Percentiles rank a stretch among this genome's conserved stretches.
Conservation (phyloP, 2,888 invertebrate species). For the Chirona hameri region DNA sequence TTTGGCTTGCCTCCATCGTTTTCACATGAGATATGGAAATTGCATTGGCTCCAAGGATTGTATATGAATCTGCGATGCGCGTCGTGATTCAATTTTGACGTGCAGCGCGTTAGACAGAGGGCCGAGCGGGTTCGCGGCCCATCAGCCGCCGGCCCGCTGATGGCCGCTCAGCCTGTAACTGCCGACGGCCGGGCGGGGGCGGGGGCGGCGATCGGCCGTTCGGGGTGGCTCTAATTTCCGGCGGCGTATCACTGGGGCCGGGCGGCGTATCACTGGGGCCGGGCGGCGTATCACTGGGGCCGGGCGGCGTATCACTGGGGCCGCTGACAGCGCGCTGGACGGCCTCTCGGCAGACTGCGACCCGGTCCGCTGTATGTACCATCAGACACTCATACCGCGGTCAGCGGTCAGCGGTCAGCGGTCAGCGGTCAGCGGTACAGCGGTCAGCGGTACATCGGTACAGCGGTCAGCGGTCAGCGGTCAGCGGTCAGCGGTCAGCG, state of each 20-base stretch:
- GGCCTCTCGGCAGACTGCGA: too few species aligned
- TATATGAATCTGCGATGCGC: background rate
- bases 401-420: too few species aligned
- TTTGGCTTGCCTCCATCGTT: background rate
- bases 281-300: background rate
- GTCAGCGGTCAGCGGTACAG: too few species aligned
- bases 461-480: too few species aligned
- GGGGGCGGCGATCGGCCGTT: background rate
- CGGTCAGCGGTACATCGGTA: too few species aligned
- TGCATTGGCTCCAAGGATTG: background rate
- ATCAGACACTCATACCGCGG: too few species aligned
- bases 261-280: background rate
- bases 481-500: too few species aligned
- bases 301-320: background rate
- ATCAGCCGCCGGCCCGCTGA: too few species aligned
- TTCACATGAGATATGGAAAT: constrained; percentile 1
- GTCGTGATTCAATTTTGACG: background rate
- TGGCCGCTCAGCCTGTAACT: too few species aligned
- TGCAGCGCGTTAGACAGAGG: background rate
- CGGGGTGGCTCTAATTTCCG: background rate
- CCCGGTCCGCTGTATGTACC: too few species aligned
- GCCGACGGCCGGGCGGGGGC: background rate
- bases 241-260: background rate
- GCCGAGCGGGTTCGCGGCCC: too few species aligned
- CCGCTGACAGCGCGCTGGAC: too few species aligned